A percentile compares a stretch with the other conserved stretches of the same genome.
Conservation (phyloP, 2,888 invertebrate species). For the Drosophila mimica region DNA sequence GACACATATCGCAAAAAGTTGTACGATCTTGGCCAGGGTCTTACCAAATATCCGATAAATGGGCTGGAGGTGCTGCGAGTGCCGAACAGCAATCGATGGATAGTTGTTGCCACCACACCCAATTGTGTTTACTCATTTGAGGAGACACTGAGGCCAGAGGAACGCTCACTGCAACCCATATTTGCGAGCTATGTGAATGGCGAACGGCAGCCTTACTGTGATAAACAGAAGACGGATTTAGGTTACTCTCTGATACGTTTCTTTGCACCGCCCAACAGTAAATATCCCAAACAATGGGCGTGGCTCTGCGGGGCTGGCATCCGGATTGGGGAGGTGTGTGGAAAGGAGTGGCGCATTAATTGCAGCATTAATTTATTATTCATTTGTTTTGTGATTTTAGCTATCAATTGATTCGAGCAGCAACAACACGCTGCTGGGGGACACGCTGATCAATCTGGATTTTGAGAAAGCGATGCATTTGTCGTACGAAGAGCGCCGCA, state of each 20-base stretch:
- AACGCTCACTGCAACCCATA: conserved; percentile 87
- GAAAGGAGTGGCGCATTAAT: conserved; percentile 35
- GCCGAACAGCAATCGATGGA: conserved; percentile 90
- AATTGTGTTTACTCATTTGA: conserved; percentile 95
- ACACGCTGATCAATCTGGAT: conserved; percentile 67
- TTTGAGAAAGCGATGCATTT: conserved; percentile 71
- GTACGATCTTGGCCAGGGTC: conserved; percentile 93
- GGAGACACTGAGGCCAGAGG: conserved; percentile 90
- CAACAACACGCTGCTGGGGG: conserved; percentile 59
- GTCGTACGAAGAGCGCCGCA: conserved; percentile 80
- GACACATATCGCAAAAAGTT: conserved; percentile 96
- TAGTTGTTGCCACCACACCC: conserved; percentile 93
- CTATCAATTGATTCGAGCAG: conserved; percentile 54
- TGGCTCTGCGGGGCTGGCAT: conserved; percentile 95
- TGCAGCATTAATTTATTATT: not conserved
- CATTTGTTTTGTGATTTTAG: conserved; percentile 17
- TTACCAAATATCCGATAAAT: conserved; percentile 91
- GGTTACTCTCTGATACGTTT: conserved; percentile 93
- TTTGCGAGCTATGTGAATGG: conserved; percentile 77
- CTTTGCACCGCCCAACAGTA: conserved; percentile 89
- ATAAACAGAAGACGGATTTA: conserved; percentile 90
- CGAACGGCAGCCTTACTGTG: conserved; percentile 85
- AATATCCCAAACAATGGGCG: conserved; percentile 91
- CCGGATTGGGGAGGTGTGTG: conserved; percentile 90
- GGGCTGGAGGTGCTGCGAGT: conserved; percentile 93